A percentile compares a stretch with the other conserved stretches of the same genome.
phyloP scores from a whole-genome alignment of 2,888 invertebrate species.

The Heliconius charithonia region DNA sequence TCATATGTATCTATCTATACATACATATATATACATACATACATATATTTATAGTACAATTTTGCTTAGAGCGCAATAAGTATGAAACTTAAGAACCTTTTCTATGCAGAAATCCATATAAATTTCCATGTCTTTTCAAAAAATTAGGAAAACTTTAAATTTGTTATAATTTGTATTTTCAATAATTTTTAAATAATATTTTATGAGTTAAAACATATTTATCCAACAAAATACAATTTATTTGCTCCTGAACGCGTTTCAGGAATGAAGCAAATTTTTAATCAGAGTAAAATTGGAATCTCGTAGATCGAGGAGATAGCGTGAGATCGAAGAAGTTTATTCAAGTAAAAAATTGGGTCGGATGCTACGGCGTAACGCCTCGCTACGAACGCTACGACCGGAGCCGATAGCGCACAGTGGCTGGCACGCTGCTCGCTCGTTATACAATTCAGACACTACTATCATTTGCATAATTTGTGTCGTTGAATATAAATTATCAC shows the following conservation, averaged over 20 bases:
- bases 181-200: background rate
- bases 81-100: background rate
- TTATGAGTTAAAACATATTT: background rate
- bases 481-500: slow-evolving; percentile 13
- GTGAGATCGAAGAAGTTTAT: slow-evolving; percentile 38
- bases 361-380: slow-evolving; percentile 42
- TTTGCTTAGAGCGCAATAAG: background rate
- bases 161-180: background rate
- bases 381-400: slow-evolving; percentile 42
- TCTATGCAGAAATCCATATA: background rate
- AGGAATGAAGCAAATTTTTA: slow-evolving; percentile 26
- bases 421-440: slow-evolving; percentile 16
- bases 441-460: slow-evolving; percentile 21
- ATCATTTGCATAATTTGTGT: slow-evolving; percentile 22
- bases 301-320: slow-evolving; percentile 31
- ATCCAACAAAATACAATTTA: background rate
- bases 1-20: no score
- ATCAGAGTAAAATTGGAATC: slow-evolving; percentile 38
- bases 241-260: slow-evolving; percentile 9
- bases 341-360: slow-evolving; percentile 43
- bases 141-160: background rate
- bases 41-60: background rate
- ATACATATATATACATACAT: no score
- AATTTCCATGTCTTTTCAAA: background rate
- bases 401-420: slow-evolving; percentile 20